Percentiles rank a stretch among this genome's conserved stretches.
phyloP scores from a whole-genome alignment of 2,888 invertebrate genomes.

The Epinotia demarniana region DNA sequence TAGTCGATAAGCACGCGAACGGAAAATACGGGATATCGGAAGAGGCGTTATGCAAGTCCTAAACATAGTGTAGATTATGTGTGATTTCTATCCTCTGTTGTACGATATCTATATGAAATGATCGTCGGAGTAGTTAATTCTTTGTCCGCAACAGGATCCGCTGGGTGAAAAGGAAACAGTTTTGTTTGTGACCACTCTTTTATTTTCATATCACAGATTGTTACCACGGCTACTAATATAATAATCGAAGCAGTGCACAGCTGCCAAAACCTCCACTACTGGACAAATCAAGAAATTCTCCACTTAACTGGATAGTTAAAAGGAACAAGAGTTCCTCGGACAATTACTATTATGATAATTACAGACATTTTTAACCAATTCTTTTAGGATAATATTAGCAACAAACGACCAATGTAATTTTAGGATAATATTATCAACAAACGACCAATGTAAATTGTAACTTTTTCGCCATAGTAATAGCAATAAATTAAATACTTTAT shows the following conservation, averaged over 20 bases:
- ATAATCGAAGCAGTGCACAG: slow-evolving; percentile 64
- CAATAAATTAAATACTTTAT: slow-evolving; percentile 16
- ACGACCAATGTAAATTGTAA: slow-evolving; percentile 1
- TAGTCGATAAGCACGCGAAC: slow-evolving; percentile 6
- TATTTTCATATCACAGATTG: slow-evolving; percentile 77
- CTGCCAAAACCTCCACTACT: slow-evolving; percentile 58
- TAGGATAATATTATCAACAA: slow-evolving; percentile 22
- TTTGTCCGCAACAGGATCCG: slow-evolving; percentile 61
- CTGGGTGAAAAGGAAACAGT: slow-evolving; percentile 81
- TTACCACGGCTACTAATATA: slow-evolving; percentile 53
- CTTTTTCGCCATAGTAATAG: slow-evolving; percentile 13
- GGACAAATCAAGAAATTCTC: slow-evolving; percentile 45
- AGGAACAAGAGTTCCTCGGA: slow-evolving; percentile 29
- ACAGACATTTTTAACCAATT: slow-evolving; percentile 33
- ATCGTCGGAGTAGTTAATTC: slow-evolving; percentile 23
- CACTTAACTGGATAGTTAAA: slow-evolving; percentile 33
- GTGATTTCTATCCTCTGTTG: not conserved
- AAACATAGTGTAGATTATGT: not conserved
- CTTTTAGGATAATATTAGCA: slow-evolving; percentile 20
- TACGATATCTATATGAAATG: slow-evolving; percentile 14
- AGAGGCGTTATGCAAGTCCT: not conserved
- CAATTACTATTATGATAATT: slow-evolving; percentile 34
- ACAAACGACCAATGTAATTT: slow-evolving; percentile 15
- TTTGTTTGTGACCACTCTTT: slow-evolving; percentile 74
- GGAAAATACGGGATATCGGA: not conserved